These are phyloP conservation scores for Noctua janthina DNA, from an alignment of 2,888 invertebrate genomes.

Conservation along the genomic window DNA sequence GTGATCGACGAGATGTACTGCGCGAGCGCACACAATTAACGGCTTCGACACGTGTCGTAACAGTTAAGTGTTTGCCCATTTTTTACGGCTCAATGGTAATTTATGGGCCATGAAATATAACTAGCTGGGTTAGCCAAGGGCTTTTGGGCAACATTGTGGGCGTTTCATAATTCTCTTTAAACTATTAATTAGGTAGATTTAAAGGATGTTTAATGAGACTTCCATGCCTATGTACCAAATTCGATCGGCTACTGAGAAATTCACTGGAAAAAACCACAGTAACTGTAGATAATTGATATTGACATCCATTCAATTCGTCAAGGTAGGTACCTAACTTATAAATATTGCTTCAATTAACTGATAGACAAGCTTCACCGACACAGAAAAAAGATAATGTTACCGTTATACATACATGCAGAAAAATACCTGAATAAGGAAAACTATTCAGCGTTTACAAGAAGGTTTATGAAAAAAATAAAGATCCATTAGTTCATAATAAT, in stretches of 20 bases:
- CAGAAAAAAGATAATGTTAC: not conserved
- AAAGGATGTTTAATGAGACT: not conserved
- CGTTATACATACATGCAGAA: not conserved
- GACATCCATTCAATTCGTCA: not conserved
- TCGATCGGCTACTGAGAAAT: too few relatives aligned
- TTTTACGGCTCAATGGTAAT: constrained; percentile 24
- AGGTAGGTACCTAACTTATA: too few relatives aligned
- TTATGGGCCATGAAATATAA: constrained; percentile 36
- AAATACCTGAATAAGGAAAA: not conserved
- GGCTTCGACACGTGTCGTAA: constrained; percentile 37
- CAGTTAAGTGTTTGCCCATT: constrained; percentile 25
- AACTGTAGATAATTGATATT: constrained; percentile 15
- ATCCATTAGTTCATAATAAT: not conserved
- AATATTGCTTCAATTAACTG: not conserved
- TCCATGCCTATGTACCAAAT: not conserved
- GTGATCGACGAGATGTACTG: constrained; percentile 45
- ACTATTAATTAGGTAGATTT: not conserved
- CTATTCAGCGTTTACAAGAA: not conserved
- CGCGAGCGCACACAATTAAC: constrained; percentile 44
- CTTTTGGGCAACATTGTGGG: not conserved
- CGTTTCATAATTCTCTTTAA: not conserved
- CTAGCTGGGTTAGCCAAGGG: constrained; percentile 9
- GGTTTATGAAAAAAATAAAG: not conserved
- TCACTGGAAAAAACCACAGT: not conserved
- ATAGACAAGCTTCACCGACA: not conserved